phyloP scores from a whole-genome alignment of 2,113 vertebrate species.

The Erythrolamprus reginae region DNA sequence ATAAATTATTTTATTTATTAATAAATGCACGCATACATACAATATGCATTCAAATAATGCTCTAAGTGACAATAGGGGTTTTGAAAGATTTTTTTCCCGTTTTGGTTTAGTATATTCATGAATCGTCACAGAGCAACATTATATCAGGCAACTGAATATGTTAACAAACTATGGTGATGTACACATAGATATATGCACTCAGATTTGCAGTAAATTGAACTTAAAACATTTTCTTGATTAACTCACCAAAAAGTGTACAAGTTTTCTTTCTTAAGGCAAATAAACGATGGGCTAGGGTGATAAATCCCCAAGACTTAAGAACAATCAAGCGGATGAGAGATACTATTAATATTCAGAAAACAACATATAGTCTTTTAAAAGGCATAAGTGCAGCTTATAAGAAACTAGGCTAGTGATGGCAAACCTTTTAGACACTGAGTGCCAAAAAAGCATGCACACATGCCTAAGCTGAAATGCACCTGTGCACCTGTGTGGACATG shows the following conservation, averaged over 20 bases:
- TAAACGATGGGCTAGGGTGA: background rate
- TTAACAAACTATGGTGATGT: background rate
- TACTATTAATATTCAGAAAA: background rate
- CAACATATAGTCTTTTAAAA: background rate
- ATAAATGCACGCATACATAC: background rate
- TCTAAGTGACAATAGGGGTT: background rate
- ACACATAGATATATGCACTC: background rate
- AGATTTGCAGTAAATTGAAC: background rate
- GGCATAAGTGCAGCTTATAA: background rate
- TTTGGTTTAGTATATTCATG: background rate
- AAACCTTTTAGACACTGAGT: too few species aligned
- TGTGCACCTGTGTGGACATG: too few species aligned
- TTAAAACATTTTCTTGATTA: background rate
- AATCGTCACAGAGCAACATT: background rate
- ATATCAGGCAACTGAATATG: background rate
- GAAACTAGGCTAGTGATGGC: background rate
- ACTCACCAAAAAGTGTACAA: background rate
- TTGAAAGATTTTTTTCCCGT: too few species aligned
- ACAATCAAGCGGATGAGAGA: background rate
- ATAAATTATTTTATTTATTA: background rate
- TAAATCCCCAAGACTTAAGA: background rate
- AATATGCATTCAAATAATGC: background rate
- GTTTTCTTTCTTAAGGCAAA: too few species aligned
- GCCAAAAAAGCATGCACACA: too few species aligned
- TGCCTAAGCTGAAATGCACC: too few species aligned